Percentiles rank a stretch among this genome's conserved stretches.
These are phyloP conservation scores for Plebejus melissa DNA, from an alignment of 2,888 invertebrate genomes.

Conservation along the genomic window DNA sequence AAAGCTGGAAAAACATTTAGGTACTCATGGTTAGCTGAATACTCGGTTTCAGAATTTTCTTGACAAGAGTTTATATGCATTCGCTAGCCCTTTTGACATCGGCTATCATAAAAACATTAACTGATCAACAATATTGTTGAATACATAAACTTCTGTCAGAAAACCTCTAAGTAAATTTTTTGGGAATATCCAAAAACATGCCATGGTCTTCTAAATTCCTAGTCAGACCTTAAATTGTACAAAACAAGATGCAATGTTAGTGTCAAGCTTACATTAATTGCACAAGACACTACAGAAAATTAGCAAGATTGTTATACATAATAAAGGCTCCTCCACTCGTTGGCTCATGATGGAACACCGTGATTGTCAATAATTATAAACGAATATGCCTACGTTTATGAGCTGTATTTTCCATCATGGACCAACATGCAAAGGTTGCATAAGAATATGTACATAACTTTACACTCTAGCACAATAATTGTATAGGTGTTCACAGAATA, in stretches of 20 bases:
- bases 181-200: neutral
- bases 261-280: conserved; percentile 29
- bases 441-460: neutral
- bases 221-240: neutral
- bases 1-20: neutral
- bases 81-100: no score
- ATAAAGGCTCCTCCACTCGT: neutral
- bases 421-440: neutral
- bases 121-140: no score
- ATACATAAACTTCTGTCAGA: no score
- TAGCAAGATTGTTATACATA: neutral
- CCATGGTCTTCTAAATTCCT: neutral
- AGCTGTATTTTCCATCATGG: neutral
- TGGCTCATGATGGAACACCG: neutral
- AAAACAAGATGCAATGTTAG: conserved; percentile 41
- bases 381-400: neutral
- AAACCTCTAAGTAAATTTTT: neutral
- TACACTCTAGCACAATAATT: neutral
- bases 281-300: conserved; percentile 1
- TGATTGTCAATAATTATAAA: neutral
- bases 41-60: no score
- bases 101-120: no score
- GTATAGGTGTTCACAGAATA: neutral
- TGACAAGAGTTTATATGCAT: no score
- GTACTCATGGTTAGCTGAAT: no score